These are phyloP conservation scores for Goniozus legneri DNA, from an alignment of 1,140 invertebrate genomes.

Conservation along the genomic window DNA sequence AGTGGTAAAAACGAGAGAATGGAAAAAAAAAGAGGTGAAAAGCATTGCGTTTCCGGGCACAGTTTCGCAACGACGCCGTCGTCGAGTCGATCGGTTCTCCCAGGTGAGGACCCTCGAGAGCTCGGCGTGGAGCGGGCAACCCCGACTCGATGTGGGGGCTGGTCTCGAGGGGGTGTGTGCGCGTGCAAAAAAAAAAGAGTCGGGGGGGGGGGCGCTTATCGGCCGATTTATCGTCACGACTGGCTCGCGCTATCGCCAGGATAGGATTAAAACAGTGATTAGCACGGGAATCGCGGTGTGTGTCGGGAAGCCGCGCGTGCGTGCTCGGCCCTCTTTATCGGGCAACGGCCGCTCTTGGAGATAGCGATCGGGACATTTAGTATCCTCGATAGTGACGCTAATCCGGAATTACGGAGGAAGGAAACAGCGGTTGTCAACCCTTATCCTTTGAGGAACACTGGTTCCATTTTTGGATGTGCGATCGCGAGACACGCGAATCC, in stretches of 20 bases:
- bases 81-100: too few relatives aligned
- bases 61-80: too few relatives aligned
- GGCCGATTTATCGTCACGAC: conserved; percentile 32
- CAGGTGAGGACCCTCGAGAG: too few relatives aligned
- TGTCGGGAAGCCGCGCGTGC: conserved; percentile 35
- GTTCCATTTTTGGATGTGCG: conserved; percentile 15
- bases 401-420: conserved; percentile 37
- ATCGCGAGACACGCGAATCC: conserved; percentile 24
- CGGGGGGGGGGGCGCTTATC: conserved; percentile 24
- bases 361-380: conserved; percentile 44
- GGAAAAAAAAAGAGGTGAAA: not conserved
- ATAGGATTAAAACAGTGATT: conserved; percentile 43
- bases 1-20: too few relatives aligned
- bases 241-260: conserved; percentile 34
- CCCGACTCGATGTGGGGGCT: too few relatives aligned
- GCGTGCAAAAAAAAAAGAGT: too few relatives aligned
- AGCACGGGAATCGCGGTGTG: conserved; percentile 33
- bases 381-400: conserved; percentile 38
- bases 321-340: conserved; percentile 39
- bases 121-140: too few relatives aligned
- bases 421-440: conserved; percentile 31
- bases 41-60: too few relatives aligned
- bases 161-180: too few relatives aligned
- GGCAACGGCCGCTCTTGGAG: conserved; percentile 21
- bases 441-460: conserved; percentile 24